Evolutionary conservation across 2,797 vertebrate genomes (phyloP), one percentile per base, ranked within the genome.

Genomic region (Onychomys leucogaster): DNA sequence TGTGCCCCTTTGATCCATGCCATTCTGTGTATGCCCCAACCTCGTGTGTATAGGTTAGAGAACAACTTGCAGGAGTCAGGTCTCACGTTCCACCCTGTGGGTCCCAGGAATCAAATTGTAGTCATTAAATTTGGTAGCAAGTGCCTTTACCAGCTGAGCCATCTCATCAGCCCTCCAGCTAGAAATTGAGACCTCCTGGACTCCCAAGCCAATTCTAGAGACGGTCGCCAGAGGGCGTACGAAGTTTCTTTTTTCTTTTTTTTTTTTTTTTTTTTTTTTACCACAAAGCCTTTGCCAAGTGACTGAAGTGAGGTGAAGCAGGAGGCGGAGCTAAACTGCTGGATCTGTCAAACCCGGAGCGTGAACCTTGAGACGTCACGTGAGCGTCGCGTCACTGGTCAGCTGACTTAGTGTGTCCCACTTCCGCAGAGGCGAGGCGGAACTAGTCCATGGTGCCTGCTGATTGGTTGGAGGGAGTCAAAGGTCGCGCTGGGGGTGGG

Each of bases 221-320:
- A 19, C n/a, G 27, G 21, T 88, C 96, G 63, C 78, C 83, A 98
- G 97, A 96, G 97, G 96, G 97, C 96, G 97, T 71, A 89, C 85
- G 34, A 78, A 2, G 34, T 57, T 84, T 90, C 52, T 8, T 78
- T 85, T 81, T 37, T 49, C 37, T 11, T 73, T 10, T 73, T 73
- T 1, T 67, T 32, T n/a, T 17, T 19, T 71, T 5, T 73, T 11
- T 73, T 73, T 41, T 25, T 41, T 73, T 41, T 2, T 41, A 23
- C 16, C 29, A 34, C 69, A 0, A 43, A 16, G 86, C 17, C 41
- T 49, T 89, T 37, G 55, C 2, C 41, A 27, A n/a, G 23, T 0
- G 13, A 75, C 34, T 21, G 0, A n/a, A 32, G 16, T 37, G 29
- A 78, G 37, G 4, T 4, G 2, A 16, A 34, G 9, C 43, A 23